phyloP scores from a whole-genome alignment of 2,797 vertebrate species.

The Antennarius maculatus region DNA sequence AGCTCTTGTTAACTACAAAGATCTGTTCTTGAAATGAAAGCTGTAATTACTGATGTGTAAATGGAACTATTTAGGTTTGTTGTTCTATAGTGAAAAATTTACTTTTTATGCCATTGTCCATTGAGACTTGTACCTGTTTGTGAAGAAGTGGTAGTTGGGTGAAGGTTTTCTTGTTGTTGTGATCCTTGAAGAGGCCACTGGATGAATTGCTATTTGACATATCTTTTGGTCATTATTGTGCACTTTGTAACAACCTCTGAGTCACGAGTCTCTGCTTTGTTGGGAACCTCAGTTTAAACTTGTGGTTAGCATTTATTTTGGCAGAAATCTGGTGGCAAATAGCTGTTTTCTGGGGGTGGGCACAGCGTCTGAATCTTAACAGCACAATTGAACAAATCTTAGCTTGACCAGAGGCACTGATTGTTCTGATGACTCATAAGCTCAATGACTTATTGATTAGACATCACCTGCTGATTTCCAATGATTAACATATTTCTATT shows the following conservation, averaged over 20 bases:
- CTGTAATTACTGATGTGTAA: slow-evolving; percentile 3
- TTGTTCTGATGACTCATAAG: slow-evolving; percentile 15
- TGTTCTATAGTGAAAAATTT: not conserved
- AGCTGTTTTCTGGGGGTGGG: slow-evolving; percentile 11
- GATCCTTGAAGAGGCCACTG: no score
- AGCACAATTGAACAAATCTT: slow-evolving; percentile 13
- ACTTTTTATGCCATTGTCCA: not conserved
- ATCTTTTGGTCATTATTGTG: no score
- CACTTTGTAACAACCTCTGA: no score
- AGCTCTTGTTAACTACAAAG: slow-evolving; percentile 7
- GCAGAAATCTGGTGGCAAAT: not conserved
- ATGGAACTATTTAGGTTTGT: not conserved
- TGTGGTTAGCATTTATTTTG: not conserved
- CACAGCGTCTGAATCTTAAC: slow-evolving; percentile 5
- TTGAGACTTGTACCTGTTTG: not conserved
- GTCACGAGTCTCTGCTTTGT: no score
- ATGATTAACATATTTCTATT: slow-evolving; percentile 41
- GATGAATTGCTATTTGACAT: no score
- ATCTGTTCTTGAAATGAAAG: not conserved
- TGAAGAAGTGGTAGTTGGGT: no score
- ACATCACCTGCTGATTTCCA: slow-evolving; percentile 34
- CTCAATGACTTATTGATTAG: slow-evolving; percentile 10
- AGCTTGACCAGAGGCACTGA: slow-evolving; percentile 17
- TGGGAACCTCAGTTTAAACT: no score
- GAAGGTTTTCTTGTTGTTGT: no score